phyloP scores from a whole-genome alignment of 2,888 invertebrate genomes.

The Acanthosoma haemorrhoidale region DNA sequence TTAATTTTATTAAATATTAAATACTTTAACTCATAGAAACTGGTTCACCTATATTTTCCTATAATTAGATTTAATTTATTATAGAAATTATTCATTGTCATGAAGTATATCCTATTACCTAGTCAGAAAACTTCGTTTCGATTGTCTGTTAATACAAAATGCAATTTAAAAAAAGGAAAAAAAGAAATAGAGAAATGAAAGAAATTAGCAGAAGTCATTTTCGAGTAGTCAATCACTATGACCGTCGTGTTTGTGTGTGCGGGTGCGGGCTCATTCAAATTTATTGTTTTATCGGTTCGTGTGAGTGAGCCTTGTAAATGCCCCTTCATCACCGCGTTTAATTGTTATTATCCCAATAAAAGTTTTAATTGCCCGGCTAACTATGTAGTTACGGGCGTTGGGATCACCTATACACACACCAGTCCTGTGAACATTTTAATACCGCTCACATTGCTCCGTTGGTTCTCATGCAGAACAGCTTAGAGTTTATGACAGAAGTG shows the following conservation, averaged over 20 bases:
- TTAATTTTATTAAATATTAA: too few species aligned
- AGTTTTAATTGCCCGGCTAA: conserved; percentile 4
- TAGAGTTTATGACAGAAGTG: too few species aligned
- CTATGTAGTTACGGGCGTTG: neutral
- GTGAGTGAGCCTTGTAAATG: conserved; percentile 1
- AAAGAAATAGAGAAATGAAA: neutral
- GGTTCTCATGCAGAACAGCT: too few species aligned
- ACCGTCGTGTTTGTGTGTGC: neutral
- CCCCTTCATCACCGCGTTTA: neutral
- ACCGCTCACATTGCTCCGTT: neutral
- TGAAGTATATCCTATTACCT: too few species aligned
- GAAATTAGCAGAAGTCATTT: neutral
- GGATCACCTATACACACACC: neutral
- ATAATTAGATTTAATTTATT: too few species aligned
- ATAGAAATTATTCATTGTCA: too few species aligned
- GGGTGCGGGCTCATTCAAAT: neutral
- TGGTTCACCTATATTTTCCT: too few species aligned
- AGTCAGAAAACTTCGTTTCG: neutral
- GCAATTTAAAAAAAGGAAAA: neutral
- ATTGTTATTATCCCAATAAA: conserved; percentile 9
- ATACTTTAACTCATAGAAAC: too few species aligned
- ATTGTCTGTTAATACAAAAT: neutral
- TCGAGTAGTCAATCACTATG: neutral
- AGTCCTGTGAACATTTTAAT: neutral
- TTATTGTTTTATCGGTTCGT: conserved; percentile 8